Base-by-base conservation (phyloP, 2,888 invertebrate genomes). In the Drosophila mimetica region DNA sequence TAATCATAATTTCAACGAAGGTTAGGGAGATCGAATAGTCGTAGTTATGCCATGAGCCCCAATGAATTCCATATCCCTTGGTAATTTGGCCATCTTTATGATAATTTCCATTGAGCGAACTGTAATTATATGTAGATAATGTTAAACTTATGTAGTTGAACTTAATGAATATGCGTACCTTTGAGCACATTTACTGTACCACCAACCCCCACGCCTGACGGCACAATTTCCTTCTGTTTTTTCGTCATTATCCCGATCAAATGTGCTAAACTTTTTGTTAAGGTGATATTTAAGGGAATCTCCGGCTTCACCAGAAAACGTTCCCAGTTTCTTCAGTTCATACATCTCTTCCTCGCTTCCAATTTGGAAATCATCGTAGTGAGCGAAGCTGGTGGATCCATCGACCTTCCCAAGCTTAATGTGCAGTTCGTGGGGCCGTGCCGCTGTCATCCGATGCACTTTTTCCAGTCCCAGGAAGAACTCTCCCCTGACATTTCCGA, bases 381-480 rank as follows among this genome's bases (percentile, higher is more conserved):
- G 6, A 20, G 41, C 52, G 1, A 4, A 20, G 7, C n/a, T 18
- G 6, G 4, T 41, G 20, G 28, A n/a, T 20, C 52, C 52, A 20
- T 53, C 6, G 5, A 42, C 28, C 9, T 53, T n/a, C 9, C 18
- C 7, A 18, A 53, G 52, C 7, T 41, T 34, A 25, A 34, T n/a
- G 25, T 14, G 9, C 13, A 60, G 44, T 32, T 52, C 52, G 39
- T 52, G 25, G 16, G n/a, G 42, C 28, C 5, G 30, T 11, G 39
- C 16, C 2, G 11, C 14, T n/a, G 59, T 59, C 34, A 59, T 32
- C 2, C 20, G 3, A 25, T 52, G 34, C n/a, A 59, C 2, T 25
- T 42, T 59, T n/a, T 59, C 42, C 16, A 59, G 41, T 1, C 59
- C 59, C 2, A 59, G 16, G 7, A 41, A 52, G 4, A 59, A 59